These are phyloP conservation scores for Acromyrmex heyeri DNA, from an alignment of 1,140 invertebrate genomes.

Conservation along the genomic window DNA sequence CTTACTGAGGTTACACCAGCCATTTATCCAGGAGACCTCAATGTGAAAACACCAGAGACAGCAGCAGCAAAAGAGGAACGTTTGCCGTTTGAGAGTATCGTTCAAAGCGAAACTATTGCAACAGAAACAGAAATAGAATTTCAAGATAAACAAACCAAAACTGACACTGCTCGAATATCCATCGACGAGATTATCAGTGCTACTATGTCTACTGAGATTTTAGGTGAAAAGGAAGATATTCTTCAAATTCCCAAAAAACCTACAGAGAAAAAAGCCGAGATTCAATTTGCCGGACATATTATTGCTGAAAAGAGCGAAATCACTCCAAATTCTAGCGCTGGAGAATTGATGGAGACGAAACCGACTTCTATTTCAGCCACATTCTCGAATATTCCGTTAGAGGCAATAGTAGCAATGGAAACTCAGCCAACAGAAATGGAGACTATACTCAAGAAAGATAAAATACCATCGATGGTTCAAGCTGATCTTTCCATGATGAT, in stretches of 20 bases:
- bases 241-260: conserved; percentile 80
- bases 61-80: conserved; percentile 83
- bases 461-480: conserved; percentile 74
- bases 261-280: conserved; percentile 77
- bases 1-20: conserved; percentile 83
- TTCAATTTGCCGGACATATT: conserved; percentile 83
- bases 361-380: conserved; percentile 77
- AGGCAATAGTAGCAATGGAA: conserved; percentile 80
- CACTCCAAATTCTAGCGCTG: conserved; percentile 79
- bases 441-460: conserved; percentile 76
- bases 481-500: conserved; percentile 81
- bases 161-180: conserved; percentile 82
- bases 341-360: conserved; percentile 79
- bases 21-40: conserved; percentile 79
- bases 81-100: conserved; percentile 86
- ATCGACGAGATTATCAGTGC: conserved; percentile 85
- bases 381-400: conserved; percentile 79
- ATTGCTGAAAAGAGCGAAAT: conserved; percentile 86
- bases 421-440: conserved; percentile 82
- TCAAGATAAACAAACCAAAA: conserved; percentile 76
- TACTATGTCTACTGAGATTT: conserved; percentile 83
- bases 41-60: conserved; percentile 70
- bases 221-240: conserved; percentile 86
- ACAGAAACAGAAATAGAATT: conserved; percentile 87
- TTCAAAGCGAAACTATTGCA: conserved; percentile 85